Conservation (phyloP, 2,113 vertebrate genomes). For the Pseudolaguvia tuberculata region DNA sequence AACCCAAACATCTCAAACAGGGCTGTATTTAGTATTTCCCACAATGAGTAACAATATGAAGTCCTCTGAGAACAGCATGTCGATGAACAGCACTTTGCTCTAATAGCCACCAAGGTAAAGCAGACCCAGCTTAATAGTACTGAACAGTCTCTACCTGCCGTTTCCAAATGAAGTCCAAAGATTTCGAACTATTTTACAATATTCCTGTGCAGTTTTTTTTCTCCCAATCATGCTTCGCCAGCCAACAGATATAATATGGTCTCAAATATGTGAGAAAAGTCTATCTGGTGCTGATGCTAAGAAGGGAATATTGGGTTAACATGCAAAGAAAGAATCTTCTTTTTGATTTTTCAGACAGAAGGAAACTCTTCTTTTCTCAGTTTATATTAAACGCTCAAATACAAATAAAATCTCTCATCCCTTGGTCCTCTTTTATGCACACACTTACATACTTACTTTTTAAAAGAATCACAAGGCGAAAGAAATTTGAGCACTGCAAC, state of each 20-base stretch:
- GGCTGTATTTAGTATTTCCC: background rate
- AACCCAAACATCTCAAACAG: background rate
- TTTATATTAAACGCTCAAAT: conserved; percentile 64
- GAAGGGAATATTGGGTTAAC: conserved; percentile 46
- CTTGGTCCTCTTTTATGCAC: conserved; percentile 49
- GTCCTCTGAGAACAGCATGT: background rate
- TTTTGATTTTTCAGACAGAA: conserved; percentile 63
- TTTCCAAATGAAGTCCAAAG: conserved; percentile 26
- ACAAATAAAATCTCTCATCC: background rate
- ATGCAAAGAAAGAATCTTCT: conserved; percentile 32
- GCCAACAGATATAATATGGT: conserved; percentile 13
- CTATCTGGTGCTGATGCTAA: conserved; percentile 55
- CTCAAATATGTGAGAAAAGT: conserved; percentile 27
- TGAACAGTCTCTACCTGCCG: conserved; percentile 36
- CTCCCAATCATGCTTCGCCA: conserved; percentile 16
- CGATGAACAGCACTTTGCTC: background rate
- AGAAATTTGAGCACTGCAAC: conserved; percentile 62
- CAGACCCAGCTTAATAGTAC: conserved; percentile 18
- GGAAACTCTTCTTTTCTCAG: conserved; percentile 59
- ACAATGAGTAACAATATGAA: background rate
- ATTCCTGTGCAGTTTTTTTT: background rate
- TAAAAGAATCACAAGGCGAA: conserved; percentile 65
- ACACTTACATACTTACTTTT: conserved; percentile 39
- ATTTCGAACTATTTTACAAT: conserved; percentile 1
- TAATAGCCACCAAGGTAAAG: background rate